A percentile compares a stretch with the other conserved stretches of the same genome.
These are phyloP conservation scores for Scomber scombrus DNA, from an alignment of 2,113 vertebrate species.

Conservation along the genomic window DNA sequence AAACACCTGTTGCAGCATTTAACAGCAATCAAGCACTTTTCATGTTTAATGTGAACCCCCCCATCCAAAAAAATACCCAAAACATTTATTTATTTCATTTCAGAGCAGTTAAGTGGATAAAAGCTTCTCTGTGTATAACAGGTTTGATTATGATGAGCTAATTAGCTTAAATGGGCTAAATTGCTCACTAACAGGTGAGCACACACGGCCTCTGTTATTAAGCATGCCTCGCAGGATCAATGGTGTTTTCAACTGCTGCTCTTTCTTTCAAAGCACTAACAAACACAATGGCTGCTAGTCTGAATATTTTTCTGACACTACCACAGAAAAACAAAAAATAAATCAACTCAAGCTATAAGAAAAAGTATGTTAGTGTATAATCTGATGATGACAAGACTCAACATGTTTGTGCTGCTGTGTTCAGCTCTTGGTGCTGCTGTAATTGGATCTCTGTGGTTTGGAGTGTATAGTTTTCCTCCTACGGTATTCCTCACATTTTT, in stretches of 20 bases:
- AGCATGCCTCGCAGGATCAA: slow-evolving; percentile 21
- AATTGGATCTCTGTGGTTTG: too few species aligned
- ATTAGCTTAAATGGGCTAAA: slow-evolving; percentile 43
- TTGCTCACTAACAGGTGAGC: slow-evolving; percentile 40
- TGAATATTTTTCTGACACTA: too few species aligned
- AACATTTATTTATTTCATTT: slow-evolving; percentile 27
- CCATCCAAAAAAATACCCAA: neutral
- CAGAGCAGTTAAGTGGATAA: slow-evolving; percentile 41
- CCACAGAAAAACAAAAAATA: neutral
- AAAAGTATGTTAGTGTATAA: too few species aligned
- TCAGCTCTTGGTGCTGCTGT: too few species aligned
- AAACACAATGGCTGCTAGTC: neutral
- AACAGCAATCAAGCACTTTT: neutral
- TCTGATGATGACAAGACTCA: too few species aligned
- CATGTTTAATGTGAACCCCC: neutral
- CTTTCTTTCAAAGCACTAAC: slow-evolving; percentile 10
- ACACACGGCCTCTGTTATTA: slow-evolving; percentile 12
- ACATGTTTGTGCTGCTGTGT: too few species aligned
- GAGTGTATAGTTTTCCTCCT: too few species aligned
- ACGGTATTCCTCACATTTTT: too few species aligned
- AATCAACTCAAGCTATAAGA: neutral
- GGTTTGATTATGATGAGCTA: slow-evolving; percentile 35
- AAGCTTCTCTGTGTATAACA: slow-evolving; percentile 1
- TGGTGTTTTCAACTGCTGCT: neutral
- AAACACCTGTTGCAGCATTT: slow-evolving; percentile 19